A percentile compares a stretch with the other conserved stretches of the same genome.
phyloP scores from a whole-genome alignment of 2,113 vertebrate species.

The Tyrannus savana region DNA sequence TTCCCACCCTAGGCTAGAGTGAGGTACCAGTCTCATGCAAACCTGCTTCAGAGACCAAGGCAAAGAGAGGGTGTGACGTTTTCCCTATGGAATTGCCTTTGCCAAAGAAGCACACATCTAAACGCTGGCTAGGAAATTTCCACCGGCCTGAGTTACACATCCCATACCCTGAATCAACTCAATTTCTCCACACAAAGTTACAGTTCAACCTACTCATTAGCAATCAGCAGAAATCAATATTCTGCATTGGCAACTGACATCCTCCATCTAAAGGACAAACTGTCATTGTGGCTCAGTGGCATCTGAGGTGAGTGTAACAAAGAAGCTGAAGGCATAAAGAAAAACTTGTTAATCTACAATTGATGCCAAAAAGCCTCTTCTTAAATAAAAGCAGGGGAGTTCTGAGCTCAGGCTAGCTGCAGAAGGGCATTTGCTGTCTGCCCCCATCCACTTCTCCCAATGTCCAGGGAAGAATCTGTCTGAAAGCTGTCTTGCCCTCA shows the following conservation, averaged over 20 bases:
- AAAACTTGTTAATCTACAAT: neutral
- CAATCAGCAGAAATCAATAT: slow-evolving; percentile 59
- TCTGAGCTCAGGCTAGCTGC: neutral
- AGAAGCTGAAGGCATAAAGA: neutral
- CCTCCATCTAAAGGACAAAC: neutral
- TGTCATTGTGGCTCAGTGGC: neutral
- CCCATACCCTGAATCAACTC: slow-evolving; percentile 14
- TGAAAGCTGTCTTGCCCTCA: neutral
- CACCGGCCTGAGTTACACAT: neutral
- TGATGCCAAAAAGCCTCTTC: neutral
- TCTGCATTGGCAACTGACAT: neutral
- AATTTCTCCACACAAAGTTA: neutral
- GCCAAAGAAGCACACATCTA: neutral
- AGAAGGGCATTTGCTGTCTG: neutral
- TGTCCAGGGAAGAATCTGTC: neutral
- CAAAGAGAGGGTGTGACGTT: neutral
- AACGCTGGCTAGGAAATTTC: neutral
- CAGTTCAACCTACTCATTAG: slow-evolving; percentile 41
- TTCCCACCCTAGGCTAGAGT: neutral
- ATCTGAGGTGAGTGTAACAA: neutral
- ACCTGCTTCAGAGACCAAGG: neutral
- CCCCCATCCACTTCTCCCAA: neutral
- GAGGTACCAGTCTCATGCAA: neutral
- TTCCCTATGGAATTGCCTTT: neutral
- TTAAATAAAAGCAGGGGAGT: neutral